Conservation (phyloP, 2,797 vertebrate genomes). For the Acipenser transmontanus region DNA sequence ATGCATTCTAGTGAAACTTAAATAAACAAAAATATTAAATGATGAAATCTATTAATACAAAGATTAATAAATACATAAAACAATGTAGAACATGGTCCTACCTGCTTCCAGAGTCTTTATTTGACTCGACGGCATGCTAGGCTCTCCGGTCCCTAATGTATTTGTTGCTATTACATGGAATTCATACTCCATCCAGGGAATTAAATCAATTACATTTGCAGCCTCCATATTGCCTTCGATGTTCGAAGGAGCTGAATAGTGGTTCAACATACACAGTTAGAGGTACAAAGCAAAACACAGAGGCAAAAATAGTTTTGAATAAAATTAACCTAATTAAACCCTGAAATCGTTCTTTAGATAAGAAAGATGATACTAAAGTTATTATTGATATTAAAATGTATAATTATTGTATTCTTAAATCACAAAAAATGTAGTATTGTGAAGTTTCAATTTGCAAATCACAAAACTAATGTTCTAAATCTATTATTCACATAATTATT, state of each 20-base stretch:
- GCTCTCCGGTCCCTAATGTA: constrained; percentile 82
- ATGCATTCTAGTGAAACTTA: too few relatives aligned
- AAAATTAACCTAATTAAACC: too few relatives aligned
- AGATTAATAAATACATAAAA: neutral
- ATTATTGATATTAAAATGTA: too few relatives aligned
- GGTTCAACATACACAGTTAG: neutral
- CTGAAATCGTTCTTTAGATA: too few relatives aligned
- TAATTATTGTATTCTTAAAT: too few relatives aligned
- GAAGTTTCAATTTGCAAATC: too few relatives aligned
- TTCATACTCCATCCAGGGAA: constrained; percentile 92
- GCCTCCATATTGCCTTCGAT: constrained; percentile 88
- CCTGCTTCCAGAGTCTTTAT: constrained; percentile 75
- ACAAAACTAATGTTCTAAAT: too few relatives aligned
- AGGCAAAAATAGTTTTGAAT: too few relatives aligned
- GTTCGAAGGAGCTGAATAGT: constrained; percentile 65
- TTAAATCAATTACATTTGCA: constrained; percentile 75
- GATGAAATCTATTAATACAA: neutral
- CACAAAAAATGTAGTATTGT: too few relatives aligned
- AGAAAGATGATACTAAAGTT: too few relatives aligned
- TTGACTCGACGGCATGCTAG: constrained; percentile 78
- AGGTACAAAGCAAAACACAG: neutral
- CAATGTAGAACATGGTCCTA: constrained; percentile 42
- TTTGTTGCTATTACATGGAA: constrained; percentile 91
- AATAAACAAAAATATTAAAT: too few relatives aligned
- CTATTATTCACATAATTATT: too few relatives aligned